phyloP scores from a whole-genome alignment of 2,113 vertebrate genomes.

The Mobula hypostoma region DNA sequence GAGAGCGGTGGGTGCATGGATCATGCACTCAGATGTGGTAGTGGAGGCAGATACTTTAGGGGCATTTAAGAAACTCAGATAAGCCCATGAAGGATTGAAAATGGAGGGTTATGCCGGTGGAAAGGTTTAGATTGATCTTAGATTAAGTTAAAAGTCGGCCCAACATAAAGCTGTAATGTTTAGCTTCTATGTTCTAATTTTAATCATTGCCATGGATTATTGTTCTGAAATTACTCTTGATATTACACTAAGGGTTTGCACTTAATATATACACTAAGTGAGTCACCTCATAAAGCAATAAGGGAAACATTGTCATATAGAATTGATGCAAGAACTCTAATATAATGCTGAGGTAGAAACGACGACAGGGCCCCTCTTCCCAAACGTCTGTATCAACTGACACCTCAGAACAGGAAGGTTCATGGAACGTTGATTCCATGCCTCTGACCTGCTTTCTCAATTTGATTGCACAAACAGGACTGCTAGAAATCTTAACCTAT shows the following conservation, averaged over 20 bases:
- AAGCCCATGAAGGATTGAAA: too few species aligned
- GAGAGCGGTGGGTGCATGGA: too few species aligned
- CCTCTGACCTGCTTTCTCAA: too few species aligned
- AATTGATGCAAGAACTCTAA: not conserved
- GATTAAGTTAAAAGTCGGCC: too few species aligned
- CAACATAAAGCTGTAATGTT: too few species aligned
- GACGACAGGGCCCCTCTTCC: not conserved
- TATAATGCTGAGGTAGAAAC: not conserved
- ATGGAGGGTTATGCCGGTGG: too few species aligned
- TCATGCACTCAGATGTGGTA: too few species aligned
- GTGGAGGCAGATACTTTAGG: too few species aligned
- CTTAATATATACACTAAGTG: not conserved
- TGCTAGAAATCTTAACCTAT: not conserved
- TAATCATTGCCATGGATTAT: not conserved
- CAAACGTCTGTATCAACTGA: not conserved
- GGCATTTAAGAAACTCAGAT: too few species aligned
- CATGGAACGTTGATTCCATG: not conserved
- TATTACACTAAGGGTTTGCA: not conserved
- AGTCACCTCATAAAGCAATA: not conserved
- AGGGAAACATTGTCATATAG: not conserved
- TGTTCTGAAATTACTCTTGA: not conserved
- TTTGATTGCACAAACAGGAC: not conserved
- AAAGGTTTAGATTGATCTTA: too few species aligned
- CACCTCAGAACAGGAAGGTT: not conserved
- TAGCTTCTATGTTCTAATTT: too few species aligned